Evolutionary conservation across 2,113 vertebrate genomes (phyloP).

Genomic region (Toxostoma redivivum): DNA sequence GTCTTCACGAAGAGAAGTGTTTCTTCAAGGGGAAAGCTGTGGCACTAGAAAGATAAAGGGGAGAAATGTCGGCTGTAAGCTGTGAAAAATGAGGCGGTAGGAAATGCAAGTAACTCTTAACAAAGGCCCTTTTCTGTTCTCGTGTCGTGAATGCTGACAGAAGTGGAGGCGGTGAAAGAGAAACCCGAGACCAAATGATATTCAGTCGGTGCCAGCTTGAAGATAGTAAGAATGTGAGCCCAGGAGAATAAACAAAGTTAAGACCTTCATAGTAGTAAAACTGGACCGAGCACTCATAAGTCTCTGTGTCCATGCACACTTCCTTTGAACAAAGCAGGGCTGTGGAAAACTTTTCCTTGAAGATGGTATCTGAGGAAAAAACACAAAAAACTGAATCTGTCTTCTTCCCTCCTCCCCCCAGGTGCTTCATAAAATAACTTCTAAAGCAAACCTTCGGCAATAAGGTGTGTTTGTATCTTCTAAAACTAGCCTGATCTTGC

Average conservation of each 20-base stretch:
- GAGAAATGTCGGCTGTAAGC: not conserved
- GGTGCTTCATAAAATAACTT: not conserved
- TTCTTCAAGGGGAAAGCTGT: rapidly evolving
- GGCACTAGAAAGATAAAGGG: not conserved
- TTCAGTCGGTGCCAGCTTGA: not conserved
- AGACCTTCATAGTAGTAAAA: not conserved
- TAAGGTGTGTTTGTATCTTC: not conserved
- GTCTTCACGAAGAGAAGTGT: too few relatives aligned
- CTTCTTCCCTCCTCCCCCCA: not conserved
- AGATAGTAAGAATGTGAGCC: not conserved
- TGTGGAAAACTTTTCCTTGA: not conserved
- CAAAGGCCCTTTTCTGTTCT: not conserved
- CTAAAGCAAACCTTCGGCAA: not conserved
- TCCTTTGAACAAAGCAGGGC: not conserved
- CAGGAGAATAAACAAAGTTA: not conserved
- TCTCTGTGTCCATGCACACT: not conserved
- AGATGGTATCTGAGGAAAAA: not conserved
- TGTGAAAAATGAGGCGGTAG: not conserved
- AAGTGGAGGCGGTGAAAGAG: not conserved
- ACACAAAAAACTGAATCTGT: not conserved
- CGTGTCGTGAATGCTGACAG: not conserved
- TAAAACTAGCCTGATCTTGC: not conserved
- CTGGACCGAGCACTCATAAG: not conserved
- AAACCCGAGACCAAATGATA: not conserved
- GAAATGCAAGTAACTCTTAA: not conserved